A percentile compares a stretch with the other conserved stretches of the same genome.
phyloP scores from a whole-genome alignment of 2,888 invertebrate species.

The Crepidodera aurea region DNA sequence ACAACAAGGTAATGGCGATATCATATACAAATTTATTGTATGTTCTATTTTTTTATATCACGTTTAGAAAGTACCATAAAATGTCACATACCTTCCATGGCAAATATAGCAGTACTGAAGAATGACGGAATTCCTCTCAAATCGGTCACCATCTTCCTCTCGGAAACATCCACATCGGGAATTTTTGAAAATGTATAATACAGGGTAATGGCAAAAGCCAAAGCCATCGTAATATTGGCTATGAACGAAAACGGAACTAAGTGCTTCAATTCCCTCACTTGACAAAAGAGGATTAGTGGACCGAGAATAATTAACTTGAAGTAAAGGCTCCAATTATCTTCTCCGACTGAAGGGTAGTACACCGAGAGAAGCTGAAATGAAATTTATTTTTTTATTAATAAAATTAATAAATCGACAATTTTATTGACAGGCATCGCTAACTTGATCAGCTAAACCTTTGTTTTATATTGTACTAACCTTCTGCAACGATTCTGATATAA shows the following conservation, averaged over 20 bases:
- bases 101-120: slow-evolving; percentile 95
- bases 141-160: slow-evolving; percentile 60
- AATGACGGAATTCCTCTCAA: slow-evolving; percentile 72
- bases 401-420: not conserved
- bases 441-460: no score
- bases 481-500: slow-evolving; percentile 74
- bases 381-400: not conserved
- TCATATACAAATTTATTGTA: no score
- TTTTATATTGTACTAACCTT: slow-evolving; percentile 69
- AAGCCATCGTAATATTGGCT: slow-evolving; percentile 83
- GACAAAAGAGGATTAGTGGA: slow-evolving; percentile 76
- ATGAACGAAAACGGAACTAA: slow-evolving; percentile 89
- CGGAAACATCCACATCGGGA: slow-evolving; percentile 56
- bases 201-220: slow-evolving; percentile 79
- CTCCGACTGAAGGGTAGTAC: slow-evolving; percentile 67
- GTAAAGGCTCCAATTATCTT: slow-evolving; percentile 61
- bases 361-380: slow-evolving; percentile 65
- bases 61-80: no score
- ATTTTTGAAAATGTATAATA: slow-evolving; percentile 78
- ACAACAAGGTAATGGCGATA: no score
- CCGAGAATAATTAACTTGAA: slow-evolving; percentile 75
- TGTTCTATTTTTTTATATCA: no score
- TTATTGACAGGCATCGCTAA: no score
- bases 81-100: slow-evolving; percentile 78
- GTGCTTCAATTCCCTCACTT: slow-evolving; percentile 80